Evolutionary conservation across 2,113 vertebrate species (phyloP).

Genomic region (Geococcyx californianus): DNA sequence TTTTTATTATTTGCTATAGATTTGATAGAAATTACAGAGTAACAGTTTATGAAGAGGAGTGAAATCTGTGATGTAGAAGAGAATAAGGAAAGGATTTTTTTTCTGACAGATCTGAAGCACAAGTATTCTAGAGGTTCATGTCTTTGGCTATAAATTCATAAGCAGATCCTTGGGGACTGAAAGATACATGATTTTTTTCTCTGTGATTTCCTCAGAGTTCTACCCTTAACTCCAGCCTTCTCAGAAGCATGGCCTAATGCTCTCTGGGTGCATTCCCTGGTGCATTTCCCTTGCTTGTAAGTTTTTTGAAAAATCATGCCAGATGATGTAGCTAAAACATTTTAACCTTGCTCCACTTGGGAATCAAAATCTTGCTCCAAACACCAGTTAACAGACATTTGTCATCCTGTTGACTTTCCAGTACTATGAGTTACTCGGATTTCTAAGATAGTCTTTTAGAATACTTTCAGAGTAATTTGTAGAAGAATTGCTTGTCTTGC

Average conservation of each 20-base stretch:
- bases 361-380: constrained; percentile 25
- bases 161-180: neutral
- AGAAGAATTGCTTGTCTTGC: neutral
- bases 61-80: neutral
- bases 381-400: neutral
- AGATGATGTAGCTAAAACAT: constrained; percentile 34
- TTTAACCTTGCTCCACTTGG: constrained; percentile 25
- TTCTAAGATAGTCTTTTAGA: neutral
- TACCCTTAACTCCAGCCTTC: neutral
- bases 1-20: neutral
- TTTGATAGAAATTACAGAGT: neutral
- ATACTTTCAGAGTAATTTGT: neutral
- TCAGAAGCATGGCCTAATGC: neutral
- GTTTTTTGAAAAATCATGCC: constrained; percentile 24
- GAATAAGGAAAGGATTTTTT: neutral
- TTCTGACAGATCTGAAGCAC: neutral
- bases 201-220: constrained; percentile 15
- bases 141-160: constrained; percentile 18
- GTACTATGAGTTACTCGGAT: neutral
- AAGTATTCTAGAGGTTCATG: neutral
- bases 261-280: constrained; percentile 4
- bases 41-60: neutral
- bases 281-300: constrained; percentile 15
- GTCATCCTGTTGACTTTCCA: constrained; percentile 37
- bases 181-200: constrained; percentile 16